Base-by-base conservation (phyloP, 2,888 invertebrate genomes). In the Drosophila conformis region DNA sequence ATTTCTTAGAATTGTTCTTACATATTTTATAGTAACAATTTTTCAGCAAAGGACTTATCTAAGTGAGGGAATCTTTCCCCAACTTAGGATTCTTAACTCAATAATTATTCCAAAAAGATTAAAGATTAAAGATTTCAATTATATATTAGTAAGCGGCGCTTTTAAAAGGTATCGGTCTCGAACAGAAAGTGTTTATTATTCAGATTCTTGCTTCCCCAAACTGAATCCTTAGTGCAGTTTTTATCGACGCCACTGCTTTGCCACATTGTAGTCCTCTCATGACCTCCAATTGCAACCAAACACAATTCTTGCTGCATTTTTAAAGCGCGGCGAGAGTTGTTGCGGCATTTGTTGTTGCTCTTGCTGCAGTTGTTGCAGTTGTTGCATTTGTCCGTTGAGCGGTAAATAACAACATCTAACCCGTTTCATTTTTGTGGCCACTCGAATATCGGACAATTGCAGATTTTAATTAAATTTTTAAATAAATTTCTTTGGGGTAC, bases 381-480 rank as follows among this genome's bases (percentile, higher is more conserved):
- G 57, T 27, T 42, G 46, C 35, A 46, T 21, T 52, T 64, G n/a
- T 65, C 36, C 11, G 61, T 40, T 38, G 33, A 27, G 29, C 15
- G 33, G 29, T 42, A 15, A 36, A 25, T 35, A 29, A 36, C 35
- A 33, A 35, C 35, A 48, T 5, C 59, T 10, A 49, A 49, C 33
- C 13, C 40, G 10, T 51, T 40, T 35, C n/a, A 13, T 29, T 29
- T 40, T 27, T 48, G 35, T 27, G 38, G 57, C 46, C 38, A 68
- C 49, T 59, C 35, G 57, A 48, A 65, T 69, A 78, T 84, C 69
- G 67, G 62, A 51, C 69, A 69, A 67, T 85, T 85, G 71, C 68
- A 53, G 64, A 27, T 85, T 83, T 83, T 85, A 87, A 83, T 87
- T 85, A 82, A 65, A 84, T 73, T 84, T 82, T 72, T 42, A 69